These are phyloP conservation scores for Siphamia tubifer DNA, from an alignment of 2,113 vertebrate genomes.

Conservation along the genomic window DNA sequence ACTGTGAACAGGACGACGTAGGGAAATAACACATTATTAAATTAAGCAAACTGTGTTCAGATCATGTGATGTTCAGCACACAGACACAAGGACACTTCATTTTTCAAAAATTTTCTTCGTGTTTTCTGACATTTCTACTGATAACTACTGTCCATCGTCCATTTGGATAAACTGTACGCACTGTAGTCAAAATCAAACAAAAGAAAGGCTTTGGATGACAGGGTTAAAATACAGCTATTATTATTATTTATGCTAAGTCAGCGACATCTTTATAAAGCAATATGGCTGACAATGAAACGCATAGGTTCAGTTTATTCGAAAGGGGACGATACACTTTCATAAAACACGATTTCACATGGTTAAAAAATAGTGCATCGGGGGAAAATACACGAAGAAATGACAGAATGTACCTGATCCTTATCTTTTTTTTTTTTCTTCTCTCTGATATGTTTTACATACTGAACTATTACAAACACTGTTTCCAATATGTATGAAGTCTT, in stretches of 20 bases:
- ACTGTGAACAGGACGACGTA: neutral
- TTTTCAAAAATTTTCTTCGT: slow-evolving; percentile 42
- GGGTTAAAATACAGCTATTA: too few relatives aligned
- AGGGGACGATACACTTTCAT: too few relatives aligned
- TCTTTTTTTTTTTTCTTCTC: neutral
- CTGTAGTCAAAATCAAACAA: neutral
- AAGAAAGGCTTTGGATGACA: neutral
- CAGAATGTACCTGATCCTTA: neutral
- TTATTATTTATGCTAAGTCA: too few relatives aligned
- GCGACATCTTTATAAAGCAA: too few relatives aligned
- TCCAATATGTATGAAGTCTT: slow-evolving; percentile 7
- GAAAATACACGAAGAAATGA: slow-evolving; percentile 8
- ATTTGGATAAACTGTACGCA: slow-evolving; percentile 11
- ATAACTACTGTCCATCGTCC: slow-evolving; percentile 21
- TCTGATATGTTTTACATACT: neutral
- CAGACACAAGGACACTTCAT: slow-evolving; percentile 77
- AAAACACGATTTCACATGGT: too few relatives aligned
- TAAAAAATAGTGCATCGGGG: too few relatives aligned
- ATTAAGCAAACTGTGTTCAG: neutral
- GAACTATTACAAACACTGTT: slow-evolving; percentile 13
- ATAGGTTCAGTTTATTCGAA: too few relatives aligned
- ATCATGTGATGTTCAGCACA: slow-evolving; percentile 44
- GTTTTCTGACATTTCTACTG: slow-evolving; percentile 27
- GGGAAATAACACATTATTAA: neutral
- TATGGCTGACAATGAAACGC: too few relatives aligned